Conservation (phyloP, 2,113 vertebrate genomes). For the Globicephala melas region DNA sequence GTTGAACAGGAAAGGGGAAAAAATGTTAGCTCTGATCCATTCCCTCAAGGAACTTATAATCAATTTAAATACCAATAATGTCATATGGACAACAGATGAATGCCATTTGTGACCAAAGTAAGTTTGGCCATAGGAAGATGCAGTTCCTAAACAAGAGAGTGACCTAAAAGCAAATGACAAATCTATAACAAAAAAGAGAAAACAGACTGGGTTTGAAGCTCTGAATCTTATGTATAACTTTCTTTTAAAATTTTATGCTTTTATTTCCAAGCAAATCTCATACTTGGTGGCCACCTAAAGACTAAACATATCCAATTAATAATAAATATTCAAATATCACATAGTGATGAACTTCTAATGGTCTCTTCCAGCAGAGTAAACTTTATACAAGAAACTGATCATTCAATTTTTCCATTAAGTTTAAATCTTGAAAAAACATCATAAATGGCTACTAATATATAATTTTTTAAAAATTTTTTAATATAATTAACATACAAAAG, state of each 20-base stretch:
- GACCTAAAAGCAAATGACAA: neutral
- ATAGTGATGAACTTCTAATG: slow-evolving; percentile 9
- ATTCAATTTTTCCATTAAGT: neutral
- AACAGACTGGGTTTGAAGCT: neutral
- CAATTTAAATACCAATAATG: slow-evolving; percentile 2
- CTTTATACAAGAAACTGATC: neutral
- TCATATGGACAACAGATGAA: neutral
- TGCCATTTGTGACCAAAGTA: neutral
- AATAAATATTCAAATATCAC: slow-evolving; percentile 37
- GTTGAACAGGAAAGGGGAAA: neutral
- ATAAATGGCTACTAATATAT: neutral
- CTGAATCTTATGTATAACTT: neutral
- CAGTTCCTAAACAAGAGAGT: neutral
- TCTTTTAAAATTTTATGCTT: neutral
- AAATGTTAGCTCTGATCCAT: neutral
- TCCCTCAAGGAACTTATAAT: slow-evolving; percentile 12
- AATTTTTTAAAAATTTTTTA: neutral
- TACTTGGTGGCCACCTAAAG: neutral
- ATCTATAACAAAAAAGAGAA: neutral
- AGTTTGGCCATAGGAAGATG: neutral
- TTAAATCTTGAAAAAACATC: neutral
- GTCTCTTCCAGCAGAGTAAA: neutral
- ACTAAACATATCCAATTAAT: neutral
- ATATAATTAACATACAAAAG: neutral
- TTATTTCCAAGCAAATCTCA: neutral